Evolutionary conservation across 2,113 vertebrate genomes (phyloP).

Genomic region (Semnornis frantzii): DNA sequence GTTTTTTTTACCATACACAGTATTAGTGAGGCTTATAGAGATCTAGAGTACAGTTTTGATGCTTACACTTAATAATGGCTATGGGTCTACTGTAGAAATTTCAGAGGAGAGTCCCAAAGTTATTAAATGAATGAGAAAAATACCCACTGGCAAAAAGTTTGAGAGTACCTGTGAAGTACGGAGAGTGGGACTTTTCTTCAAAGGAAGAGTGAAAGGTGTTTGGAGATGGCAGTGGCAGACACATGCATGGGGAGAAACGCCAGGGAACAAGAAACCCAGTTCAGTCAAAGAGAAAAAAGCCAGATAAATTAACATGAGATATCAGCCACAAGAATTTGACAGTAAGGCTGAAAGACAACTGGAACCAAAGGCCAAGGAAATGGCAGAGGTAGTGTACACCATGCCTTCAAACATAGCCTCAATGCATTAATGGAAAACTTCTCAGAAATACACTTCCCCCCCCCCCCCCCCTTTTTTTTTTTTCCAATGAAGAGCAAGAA

Average conservation of each 20-base stretch:
- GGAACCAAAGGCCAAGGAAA: not conserved
- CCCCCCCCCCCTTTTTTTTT: no score
- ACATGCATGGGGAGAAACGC: not conserved
- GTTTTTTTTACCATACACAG: not conserved
- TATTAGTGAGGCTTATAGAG: not conserved
- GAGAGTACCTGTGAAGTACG: not conserved
- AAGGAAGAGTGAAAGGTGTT: not conserved
- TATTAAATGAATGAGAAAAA: not conserved
- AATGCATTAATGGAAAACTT: not conserved
- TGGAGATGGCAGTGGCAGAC: fast-evolving
- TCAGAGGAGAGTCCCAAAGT: not conserved
- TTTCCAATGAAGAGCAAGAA: not conserved
- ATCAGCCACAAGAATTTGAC: not conserved
- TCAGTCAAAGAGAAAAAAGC: not conserved
- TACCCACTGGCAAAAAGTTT: not conserved
- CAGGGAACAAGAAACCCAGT: not conserved
- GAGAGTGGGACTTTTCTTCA: not conserved
- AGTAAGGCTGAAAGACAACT: not conserved
- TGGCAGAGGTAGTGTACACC: fast-evolving
- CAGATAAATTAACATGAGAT: not conserved
- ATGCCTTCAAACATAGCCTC: not conserved
- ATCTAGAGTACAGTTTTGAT: not conserved
- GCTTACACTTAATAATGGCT: not conserved
- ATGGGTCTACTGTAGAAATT: not conserved
- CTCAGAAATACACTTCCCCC: not conserved